A percentile compares a stretch with the other conserved stretches of the same genome.
phyloP scores from a whole-genome alignment of 2,888 invertebrate species.

The Taphrorychus bicolor region DNA sequence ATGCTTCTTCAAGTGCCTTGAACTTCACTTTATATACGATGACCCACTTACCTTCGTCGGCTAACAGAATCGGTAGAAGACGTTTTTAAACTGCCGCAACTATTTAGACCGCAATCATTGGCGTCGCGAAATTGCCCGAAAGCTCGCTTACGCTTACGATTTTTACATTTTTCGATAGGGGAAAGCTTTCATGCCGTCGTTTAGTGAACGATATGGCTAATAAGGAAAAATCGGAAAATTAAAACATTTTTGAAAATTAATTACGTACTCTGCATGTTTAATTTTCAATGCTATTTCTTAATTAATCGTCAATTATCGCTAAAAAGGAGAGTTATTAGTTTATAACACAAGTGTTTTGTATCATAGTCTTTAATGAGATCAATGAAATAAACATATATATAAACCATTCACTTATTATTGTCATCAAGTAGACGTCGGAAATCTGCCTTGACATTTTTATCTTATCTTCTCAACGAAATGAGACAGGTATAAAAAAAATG shows the following conservation, averaged over 20 bases:
- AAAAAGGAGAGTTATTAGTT: too few species aligned
- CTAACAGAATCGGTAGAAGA: slow-evolving; percentile 39
- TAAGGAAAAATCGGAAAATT: background rate
- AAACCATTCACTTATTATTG: too few species aligned
- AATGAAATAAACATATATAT: too few species aligned
- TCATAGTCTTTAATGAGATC: too few species aligned
- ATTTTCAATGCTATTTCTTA: too few species aligned
- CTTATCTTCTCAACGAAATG: too few species aligned
- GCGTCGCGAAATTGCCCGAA: slow-evolving; percentile 29
- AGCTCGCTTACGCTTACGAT: slow-evolving; percentile 2
- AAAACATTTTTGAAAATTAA: background rate
- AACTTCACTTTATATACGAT: slow-evolving; percentile 83
- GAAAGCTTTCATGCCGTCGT: background rate
- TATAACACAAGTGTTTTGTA: too few species aligned
- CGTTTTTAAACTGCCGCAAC: slow-evolving; percentile 33
- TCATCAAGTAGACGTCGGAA: too few species aligned
- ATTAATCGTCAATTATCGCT: too few species aligned
- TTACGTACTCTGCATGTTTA: too few species aligned
- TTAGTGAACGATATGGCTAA: background rate
- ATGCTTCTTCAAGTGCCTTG: slow-evolving; percentile 71
- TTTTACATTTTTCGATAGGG: background rate
- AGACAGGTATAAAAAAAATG: too few species aligned
- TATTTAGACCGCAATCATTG: slow-evolving; percentile 38
- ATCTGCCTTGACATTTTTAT: too few species aligned
- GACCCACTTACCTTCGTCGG: slow-evolving; percentile 71